Evolutionary conservation across 2,797 vertebrate genomes (phyloP).

Genomic region (Paguma larvata): DNA sequence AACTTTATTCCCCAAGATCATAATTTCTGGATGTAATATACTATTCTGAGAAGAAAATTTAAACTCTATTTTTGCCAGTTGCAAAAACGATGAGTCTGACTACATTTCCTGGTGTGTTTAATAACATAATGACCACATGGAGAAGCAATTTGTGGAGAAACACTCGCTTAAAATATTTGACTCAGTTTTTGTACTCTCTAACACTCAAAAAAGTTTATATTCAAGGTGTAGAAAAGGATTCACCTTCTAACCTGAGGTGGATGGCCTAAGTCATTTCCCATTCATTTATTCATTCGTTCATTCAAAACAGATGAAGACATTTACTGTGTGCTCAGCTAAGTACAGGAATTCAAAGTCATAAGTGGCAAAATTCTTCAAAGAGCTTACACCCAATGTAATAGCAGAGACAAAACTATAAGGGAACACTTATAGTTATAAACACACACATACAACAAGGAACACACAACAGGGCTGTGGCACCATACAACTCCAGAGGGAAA

Average conservation of each 20-base stretch:
- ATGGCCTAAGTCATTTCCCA: not conserved
- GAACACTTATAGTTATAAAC: not conserved
- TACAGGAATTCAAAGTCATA: not conserved
- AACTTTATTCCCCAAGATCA: constrained; percentile 11
- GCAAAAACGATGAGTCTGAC: constrained; percentile 8
- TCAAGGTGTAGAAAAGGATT: not conserved
- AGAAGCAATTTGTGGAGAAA: constrained; percentile 56
- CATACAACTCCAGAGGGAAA: not conserved
- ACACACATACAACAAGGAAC: not conserved
- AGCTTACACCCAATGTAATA: not conserved
- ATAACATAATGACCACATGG: not conserved
- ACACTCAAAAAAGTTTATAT: not conserved
- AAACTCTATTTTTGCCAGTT: constrained; percentile 39
- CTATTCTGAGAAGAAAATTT: constrained; percentile 15
- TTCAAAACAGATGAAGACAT: not conserved
- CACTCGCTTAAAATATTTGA: not conserved
- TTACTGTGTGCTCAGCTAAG: not conserved
- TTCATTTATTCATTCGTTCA: not conserved
- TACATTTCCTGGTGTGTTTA: not conserved
- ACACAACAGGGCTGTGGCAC: not conserved
- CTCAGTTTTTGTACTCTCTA: not conserved
- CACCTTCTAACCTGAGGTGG: not conserved
- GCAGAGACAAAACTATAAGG: not conserved
- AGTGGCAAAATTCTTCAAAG: constrained; percentile 9
- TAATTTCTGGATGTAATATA: constrained; percentile 50